Evolutionary conservation across 92 coral and sea anemone genomes (phyloP).

Genomic region (Montipora capitata): DNA sequence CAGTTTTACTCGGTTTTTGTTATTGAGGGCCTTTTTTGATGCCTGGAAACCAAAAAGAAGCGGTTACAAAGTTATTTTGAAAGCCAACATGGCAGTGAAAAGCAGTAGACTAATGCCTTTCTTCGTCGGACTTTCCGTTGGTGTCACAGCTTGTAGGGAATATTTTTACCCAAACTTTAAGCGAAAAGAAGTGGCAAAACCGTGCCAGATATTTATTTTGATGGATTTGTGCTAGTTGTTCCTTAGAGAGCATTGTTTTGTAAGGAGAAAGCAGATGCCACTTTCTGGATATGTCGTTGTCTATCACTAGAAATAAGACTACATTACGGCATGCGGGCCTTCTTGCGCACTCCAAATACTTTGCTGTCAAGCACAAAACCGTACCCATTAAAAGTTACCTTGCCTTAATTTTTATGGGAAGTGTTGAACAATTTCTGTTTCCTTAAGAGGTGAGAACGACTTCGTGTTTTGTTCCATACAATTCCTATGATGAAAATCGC

Average conservation of each 20-base stretch:
- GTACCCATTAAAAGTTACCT: conserved; percentile 11
- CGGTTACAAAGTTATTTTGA: conserved; percentile 23
- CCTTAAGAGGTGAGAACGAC: too few species aligned
- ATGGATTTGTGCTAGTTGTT: neutral
- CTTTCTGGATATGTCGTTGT: conserved; percentile 5
- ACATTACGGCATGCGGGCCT: neutral
- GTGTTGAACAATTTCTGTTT: neutral
- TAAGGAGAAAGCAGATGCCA: conserved; percentile 27
- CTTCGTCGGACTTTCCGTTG: neutral
- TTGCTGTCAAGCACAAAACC: conserved; percentile 13
- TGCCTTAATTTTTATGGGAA: conserved; percentile 3
- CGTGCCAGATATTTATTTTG: conserved; percentile 23
- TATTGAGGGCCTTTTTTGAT: neutral
- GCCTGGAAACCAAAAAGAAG: neutral
- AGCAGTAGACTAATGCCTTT: too few species aligned
- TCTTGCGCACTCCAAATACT: neutral
- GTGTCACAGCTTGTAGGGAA: neutral
- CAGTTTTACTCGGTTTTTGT: neutral
- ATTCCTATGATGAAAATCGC: too few species aligned
- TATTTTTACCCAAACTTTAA: neutral
- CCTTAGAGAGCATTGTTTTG: conserved; percentile 8
- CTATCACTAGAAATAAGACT: conserved; percentile 8
- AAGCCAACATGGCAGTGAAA: neutral
- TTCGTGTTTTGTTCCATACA: too few species aligned
- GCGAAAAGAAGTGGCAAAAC: conserved; percentile 32